Evolutionary conservation across 2,113 vertebrate species (phyloP), one percentile per base, ranked within the genome.

Genomic region (Plectropomus leopardus): DNA sequence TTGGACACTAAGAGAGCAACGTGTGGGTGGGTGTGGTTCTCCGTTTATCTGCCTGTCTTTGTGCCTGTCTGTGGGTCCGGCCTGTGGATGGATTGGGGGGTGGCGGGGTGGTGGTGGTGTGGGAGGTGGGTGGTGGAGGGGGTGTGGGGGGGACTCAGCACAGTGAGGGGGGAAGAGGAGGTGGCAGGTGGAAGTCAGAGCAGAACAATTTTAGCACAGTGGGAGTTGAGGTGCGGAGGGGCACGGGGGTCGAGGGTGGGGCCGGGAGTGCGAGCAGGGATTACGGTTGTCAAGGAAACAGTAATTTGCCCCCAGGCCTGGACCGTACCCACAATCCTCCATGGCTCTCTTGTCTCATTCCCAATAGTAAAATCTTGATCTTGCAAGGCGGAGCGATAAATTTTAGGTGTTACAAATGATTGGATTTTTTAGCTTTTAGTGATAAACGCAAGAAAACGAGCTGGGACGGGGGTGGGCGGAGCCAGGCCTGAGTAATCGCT

Each of bases 101-200:
- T 40, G 42, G 51, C 0, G 23, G n/a, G 47, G 28, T 51, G 36
- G 26, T 5, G 70, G 71, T 5, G 72, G 57, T 19, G 75, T 60
- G 47, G 72, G 73, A 21, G 63, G 63, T 57, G 72, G 66, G 40
- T 28, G 53, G 10, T 4, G 30, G 34, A 9, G 23, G 26, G 24
- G 58, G 32, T 5, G 4, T 2, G 17, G 53, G 66, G 63, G 72
- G 66, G 61, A 77, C 67, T 82, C 73, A 77, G 82, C 57, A 77
- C 71, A 72, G 83, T 51, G 60, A 44, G 50, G 55, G 54, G 74
- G 51, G 45, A 42, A 53, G 78, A 23, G 69, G 69, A 82, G 79
- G 88, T 64, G 81, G 81, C 84, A 92, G 88, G 92, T 93, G 85
- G 92, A 89, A 90, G 88, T 92, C 89, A 84, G 76, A 89, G 86